Evolutionary conservation across 2,797 vertebrate genomes (phyloP).

Genomic region (Zalophus californianus): DNA sequence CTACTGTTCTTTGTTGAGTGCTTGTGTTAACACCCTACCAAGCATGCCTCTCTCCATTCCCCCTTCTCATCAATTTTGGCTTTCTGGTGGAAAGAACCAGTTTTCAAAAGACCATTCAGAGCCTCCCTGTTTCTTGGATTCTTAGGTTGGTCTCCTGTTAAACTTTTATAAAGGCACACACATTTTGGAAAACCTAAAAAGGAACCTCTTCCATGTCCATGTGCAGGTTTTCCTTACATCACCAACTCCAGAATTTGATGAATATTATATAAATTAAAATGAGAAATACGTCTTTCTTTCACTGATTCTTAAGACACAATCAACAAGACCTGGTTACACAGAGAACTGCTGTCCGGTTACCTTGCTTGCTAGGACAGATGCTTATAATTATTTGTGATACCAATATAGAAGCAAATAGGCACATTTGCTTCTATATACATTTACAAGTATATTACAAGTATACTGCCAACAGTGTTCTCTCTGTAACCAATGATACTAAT

Average conservation of each 20-base stretch:
- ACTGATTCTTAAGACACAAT: conserved; percentile 38
- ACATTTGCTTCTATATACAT: neutral
- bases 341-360: neutral
- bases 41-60: neutral
- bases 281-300: conserved; percentile 18
- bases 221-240: conserved; percentile 1
- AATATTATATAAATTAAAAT: conserved; percentile 55
- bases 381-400: conserved; percentile 60
- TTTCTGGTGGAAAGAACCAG: conserved; percentile 25
- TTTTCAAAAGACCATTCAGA: conserved; percentile 65
- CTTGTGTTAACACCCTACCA: conserved; percentile 42
- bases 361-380: conserved; percentile 47
- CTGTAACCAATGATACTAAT: conserved; percentile 21
- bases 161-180: conserved; percentile 53
- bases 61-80: conserved; percentile 18
- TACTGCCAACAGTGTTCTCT: conserved; percentile 9
- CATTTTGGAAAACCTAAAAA: conserved; percentile 58
- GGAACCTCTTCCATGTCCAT: neutral
- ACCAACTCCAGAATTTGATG: conserved; percentile 49
- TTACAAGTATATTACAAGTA: conserved; percentile 10
- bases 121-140: conserved; percentile 54
- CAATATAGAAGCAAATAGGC: conserved; percentile 6
- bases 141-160: conserved; percentile 43
- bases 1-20: conserved; percentile 48
- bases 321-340: conserved; percentile 30